phyloP scores from a whole-genome alignment of 2,888 invertebrate species.

The Didymodactylos carnosus region DNA sequence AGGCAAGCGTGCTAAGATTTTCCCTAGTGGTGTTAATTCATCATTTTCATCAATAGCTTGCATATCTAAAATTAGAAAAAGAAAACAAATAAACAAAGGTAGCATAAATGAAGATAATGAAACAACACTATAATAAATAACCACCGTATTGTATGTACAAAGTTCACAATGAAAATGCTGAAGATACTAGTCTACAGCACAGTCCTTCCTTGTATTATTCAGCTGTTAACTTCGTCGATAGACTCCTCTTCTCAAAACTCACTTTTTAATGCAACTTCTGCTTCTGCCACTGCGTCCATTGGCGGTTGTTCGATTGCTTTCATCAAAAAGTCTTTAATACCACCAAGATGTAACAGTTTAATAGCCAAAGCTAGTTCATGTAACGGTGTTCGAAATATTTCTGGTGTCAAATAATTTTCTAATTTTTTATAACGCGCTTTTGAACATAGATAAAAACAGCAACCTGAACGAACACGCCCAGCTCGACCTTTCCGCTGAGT shows the following conservation, averaged over 20 bases:
- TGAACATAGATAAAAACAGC: conserved; percentile 73
- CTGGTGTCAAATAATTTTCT: conserved; percentile 67
- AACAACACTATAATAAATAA: no score
- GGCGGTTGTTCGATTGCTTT: conserved; percentile 84
- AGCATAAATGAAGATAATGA: no score
- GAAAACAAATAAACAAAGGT: background rate
- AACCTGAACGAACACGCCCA: conserved; percentile 76
- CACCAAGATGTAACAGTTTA: conserved; percentile 64
- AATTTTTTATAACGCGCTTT: conserved; percentile 26
- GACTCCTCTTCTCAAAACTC: background rate
- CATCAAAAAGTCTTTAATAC: conserved; percentile 73
- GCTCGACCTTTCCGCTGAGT: conserved; percentile 86
- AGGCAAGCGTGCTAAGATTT: conserved; percentile 74
- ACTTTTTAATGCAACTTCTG: conserved; percentile 46
- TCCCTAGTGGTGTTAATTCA: conserved; percentile 74
- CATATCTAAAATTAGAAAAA: conserved; percentile 46
- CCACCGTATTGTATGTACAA: no score
- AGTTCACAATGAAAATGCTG: no score
- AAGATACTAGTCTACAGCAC: no score
- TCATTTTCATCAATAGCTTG: conserved; percentile 68
- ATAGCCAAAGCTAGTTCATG: conserved; percentile 80
- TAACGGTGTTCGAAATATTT: conserved; percentile 88
- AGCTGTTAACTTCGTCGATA: background rate
- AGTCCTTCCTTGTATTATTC: background rate
- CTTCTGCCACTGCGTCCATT: conserved; percentile 88